Base-by-base conservation (phyloP, 1,140 invertebrate genomes). In the Tetranychus urticae region DNA sequence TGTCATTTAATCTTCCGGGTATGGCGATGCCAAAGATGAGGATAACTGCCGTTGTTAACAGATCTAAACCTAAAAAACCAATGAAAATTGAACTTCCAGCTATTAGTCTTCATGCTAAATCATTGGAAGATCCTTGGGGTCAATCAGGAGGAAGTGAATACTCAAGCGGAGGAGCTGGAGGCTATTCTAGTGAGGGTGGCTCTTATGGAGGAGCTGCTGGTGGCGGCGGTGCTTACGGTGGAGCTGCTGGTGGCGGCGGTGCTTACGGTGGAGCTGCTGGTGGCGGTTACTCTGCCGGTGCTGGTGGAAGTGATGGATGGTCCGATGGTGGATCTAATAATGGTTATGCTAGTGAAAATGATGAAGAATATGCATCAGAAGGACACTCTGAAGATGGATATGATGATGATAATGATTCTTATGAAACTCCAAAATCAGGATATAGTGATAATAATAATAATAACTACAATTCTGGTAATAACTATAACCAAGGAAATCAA, bases 391-490 rank as follows among this genome's bases (percentile, higher is more conserved):
- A 50, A 13, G 10, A 31, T 35, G 39, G 59, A 23, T 23, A 23
- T 48, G 52, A 59, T 50, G 34, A 58, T 37, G 59, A 55, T 47
- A 50, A 58, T 31, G 23, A 14, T 39, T 56, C 52, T 37, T 23
- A 59, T 35, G 66, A 67, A 36, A 59, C 67, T 34, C 8, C 62
- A 58, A 33, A 64, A 54, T 10, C 39, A 42, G 5, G 10, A 42
- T 42, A 5, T 42, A 42, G 10, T 42, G 39, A 10, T 6, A 6
- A 42, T 10, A 42, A 42, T 42, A 5, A 42, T 6, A 42, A 42
- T 42, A 42, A 42, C 39, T 42, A 42, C 39, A 42, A 42, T 42
- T 10, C 39, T 42, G 39, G 39, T 42, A 10, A 10, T 42, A 42
- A 42, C 10, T 42, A 42, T 10, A 10, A 10, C 39, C 5, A 10